Percentiles rank a stretch among this genome's conserved stretches.
These are phyloP conservation scores for Acomys russatus DNA, from an alignment of 2,797 vertebrate genomes.

Conservation along the genomic window DNA sequence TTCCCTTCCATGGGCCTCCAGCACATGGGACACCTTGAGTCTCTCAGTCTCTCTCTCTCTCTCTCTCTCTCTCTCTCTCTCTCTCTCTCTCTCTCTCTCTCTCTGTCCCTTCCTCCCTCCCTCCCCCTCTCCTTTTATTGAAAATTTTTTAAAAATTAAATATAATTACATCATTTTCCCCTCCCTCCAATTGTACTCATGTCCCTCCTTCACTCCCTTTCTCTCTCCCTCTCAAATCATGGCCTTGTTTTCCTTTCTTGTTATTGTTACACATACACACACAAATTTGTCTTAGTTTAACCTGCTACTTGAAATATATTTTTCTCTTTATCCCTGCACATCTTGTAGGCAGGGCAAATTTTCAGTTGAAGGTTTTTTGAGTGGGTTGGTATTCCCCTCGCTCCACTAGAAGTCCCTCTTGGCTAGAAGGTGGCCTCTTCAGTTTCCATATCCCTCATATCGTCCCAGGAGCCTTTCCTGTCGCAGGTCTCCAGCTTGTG, in stretches of 20 bases:
- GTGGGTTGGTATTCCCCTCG: too few species aligned
- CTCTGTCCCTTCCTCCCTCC: too few species aligned
- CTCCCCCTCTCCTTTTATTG: background rate
- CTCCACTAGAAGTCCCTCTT: too few species aligned
- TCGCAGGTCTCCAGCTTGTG: too few species aligned
- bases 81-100: too few species aligned
- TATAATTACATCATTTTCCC: background rate
- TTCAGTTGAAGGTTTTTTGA: too few species aligned
- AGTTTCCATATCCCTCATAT: too few species aligned
- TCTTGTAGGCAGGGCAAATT: too few species aligned
- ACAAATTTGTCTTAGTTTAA: constrained; percentile 19
- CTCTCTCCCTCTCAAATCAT: background rate
- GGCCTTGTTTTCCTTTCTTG: background rate
- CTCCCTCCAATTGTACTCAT: background rate
- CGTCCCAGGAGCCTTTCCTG: too few species aligned
- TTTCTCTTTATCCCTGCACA: background rate
- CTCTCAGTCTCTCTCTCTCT: too few species aligned
- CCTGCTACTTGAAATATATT: constrained; percentile 12
- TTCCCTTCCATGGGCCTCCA: background rate
- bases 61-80: too few species aligned
- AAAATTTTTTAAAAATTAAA: background rate
- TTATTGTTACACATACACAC: background rate
- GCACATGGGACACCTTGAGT: background rate
- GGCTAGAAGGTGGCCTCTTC: too few species aligned
- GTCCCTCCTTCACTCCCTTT: background rate